Conservation (phyloP, 2,888 invertebrate genomes). For the Hydrotaea cyrtoneurina region DNA sequence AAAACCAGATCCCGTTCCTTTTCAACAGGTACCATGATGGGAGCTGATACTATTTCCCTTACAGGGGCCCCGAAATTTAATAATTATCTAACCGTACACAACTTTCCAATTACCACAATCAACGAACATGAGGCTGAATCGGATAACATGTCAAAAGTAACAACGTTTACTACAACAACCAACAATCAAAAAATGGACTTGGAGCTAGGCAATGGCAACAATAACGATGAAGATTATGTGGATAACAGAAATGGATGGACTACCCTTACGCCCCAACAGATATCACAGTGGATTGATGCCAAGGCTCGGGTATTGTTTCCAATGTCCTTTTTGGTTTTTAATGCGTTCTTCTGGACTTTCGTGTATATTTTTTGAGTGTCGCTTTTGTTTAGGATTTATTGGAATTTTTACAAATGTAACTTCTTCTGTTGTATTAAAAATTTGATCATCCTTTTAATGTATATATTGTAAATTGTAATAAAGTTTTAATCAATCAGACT, state of each 20-base stretch:
- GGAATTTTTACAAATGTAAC: neutral
- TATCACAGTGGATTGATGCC: slow-evolving; percentile 91
- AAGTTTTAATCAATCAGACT: neutral
- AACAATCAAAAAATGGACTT: slow-evolving; percentile 71
- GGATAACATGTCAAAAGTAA: slow-evolving; percentile 63
- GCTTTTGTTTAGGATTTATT: neutral
- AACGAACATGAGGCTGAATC: slow-evolving; percentile 69
- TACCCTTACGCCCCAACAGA: slow-evolving; percentile 93
- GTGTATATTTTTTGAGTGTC: slow-evolving; percentile 82
- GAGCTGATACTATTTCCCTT: slow-evolving; percentile 13
- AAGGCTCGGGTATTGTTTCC: slow-evolving; percentile 90
- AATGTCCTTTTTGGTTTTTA: slow-evolving; percentile 88
- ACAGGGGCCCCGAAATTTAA: slow-evolving; percentile 83
- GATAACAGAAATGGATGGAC: slow-evolving; percentile 83
- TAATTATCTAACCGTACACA: slow-evolving; percentile 88
- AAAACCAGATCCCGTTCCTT: slow-evolving; percentile 87
- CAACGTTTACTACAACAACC: slow-evolving; percentile 55
- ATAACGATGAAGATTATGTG: slow-evolving; percentile 42
- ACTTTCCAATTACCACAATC: slow-evolving; percentile 73
- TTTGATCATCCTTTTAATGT: neutral
- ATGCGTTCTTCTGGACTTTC: slow-evolving; percentile 90
- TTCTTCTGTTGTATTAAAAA: neutral
- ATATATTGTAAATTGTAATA: slow-evolving; percentile 5
- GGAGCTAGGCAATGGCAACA: slow-evolving; percentile 78
- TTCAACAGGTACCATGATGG: slow-evolving; percentile 65